Evolutionary conservation across 2,888 invertebrate species (phyloP), one percentile per base, ranked within the genome.

Genomic region (Pristionchus maxplancki): DNA sequence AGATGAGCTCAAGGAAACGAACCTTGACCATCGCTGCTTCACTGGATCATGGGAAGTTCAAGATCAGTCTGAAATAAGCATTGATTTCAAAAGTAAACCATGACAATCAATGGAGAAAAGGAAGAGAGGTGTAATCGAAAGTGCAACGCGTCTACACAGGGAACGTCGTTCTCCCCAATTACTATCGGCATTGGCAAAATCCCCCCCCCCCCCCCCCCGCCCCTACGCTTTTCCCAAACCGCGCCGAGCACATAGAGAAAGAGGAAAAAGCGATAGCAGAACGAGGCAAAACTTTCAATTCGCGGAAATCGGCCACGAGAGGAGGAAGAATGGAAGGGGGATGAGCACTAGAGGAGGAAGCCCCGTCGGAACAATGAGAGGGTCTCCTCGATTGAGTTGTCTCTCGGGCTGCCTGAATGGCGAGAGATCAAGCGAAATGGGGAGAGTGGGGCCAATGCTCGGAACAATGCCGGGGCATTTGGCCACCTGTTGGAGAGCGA

Each of bases 211-310:
- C 28, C 3, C 64, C 15, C 67, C 15, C 78, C 78, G 71, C 37
- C 78, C 74, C 40, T 78, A 11, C 78, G 44, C 44, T 78, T 78
- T 78, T n/a, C n/a, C 78, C 34, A 44, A 78, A 8, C n/a, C 37
- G 28, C 50, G 20, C 20, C 71, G 37, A 44, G n/a, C 44, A 78
- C 44, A 78, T 40, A 78, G n/a, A 78, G n/a, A 78, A n/a, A 48
- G 44, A 28, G 44, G 78, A 44, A 71, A 44, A 78, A 40, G 44
- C 44, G 37, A 44, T 44, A 9, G 44, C 44, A 11, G 78, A 78
- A 78, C 78, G 44, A 28, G 31, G 64, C 64, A 74, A 40, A 78
- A 40, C 37, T 78, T 78, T 78, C 44, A 44, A 78, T 48, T 78
- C 20, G 58, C 24, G 48, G 44, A 37, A 37, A 20, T 37, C 71